Evolutionary conservation across 2,113 vertebrate species (phyloP), one percentile per base, ranked within the genome.

Genomic region (Cricetomys ansorgei): DNA sequence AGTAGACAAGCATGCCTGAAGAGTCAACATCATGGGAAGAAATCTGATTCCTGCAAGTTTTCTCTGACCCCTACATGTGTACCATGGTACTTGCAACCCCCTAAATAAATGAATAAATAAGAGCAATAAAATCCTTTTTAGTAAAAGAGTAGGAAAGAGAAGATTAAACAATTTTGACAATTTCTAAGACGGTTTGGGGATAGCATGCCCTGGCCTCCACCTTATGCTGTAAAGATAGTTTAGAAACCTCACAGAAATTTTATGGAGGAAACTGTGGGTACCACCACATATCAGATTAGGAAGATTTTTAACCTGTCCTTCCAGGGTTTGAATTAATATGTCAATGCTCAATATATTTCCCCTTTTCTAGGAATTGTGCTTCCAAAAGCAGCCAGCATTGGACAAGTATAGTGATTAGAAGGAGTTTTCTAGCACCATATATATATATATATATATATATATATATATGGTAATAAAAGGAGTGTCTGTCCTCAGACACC

Each of bases 161-260:
- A 27, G n/a, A 37, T 75, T 57, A 59, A 37, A 21, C 5, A 76
- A 12, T 40, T 50, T 80, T 88, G 43, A 11, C 21, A 48, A 3
- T 70, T 77, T 77, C 19, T 15, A 37, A 65, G 45, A 4, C 17
- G 31, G 15, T 13, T 55, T 83, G 17, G 16, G 5, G 3, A 0
- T 3, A 57, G 29, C 12, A 8, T 48, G 27, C 29, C 7, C 17
- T 57, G 0, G 21, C 50, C 1, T 25, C 40, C 4, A 11, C 4
- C 34, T 40, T 16, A n/a, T 16, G 23, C 29, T 92, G 13, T 55
- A 50, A 29, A 12, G 2, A 25, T 25, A 40, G 16, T 6, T 5
- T 40, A 23, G 5, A 1, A 59, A 15, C 37, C 0, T 55, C 25
- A 69, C 4, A n/a, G 5, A 59, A 62, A 55, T 25, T 6, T 15